Conservation (phyloP, 2,888 invertebrate genomes). For the Exephanes ischioxanthus region DNA sequence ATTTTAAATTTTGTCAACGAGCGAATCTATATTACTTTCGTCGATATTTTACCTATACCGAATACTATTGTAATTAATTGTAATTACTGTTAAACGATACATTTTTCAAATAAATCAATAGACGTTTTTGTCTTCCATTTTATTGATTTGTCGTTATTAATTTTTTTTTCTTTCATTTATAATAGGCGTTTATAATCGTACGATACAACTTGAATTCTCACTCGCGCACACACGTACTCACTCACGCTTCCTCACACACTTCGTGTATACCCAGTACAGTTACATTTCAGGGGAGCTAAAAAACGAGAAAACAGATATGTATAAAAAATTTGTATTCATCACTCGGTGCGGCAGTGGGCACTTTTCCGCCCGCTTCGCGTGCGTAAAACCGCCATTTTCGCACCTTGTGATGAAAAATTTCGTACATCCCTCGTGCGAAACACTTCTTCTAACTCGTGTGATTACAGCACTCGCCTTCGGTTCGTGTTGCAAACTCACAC, state of each 20-base stretch:
- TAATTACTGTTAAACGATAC: neutral
- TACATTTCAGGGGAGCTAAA: slow-evolving; percentile 6
- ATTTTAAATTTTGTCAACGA: slow-evolving; percentile 37
- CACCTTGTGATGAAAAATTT: too few species aligned
- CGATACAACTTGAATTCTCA: slow-evolving; percentile 33
- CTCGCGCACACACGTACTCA: slow-evolving; percentile 3
- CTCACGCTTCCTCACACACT: neutral
- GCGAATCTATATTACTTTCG: neutral
- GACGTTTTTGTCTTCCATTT: slow-evolving; percentile 31
- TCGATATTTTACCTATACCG: slow-evolving; percentile 1
- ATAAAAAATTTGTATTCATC: neutral
- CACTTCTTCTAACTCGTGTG: too few species aligned
- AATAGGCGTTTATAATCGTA: slow-evolving; percentile 41
- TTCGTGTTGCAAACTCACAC: too few species aligned
- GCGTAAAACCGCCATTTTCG: too few species aligned
- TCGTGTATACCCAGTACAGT: neutral
- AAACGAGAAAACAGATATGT: slow-evolving; percentile 6
- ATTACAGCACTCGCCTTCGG: too few species aligned
- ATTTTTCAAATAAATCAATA: neutral
- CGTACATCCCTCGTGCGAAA: too few species aligned
- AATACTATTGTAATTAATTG: neutral
- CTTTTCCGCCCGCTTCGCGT: too few species aligned
- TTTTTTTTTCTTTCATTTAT: slow-evolving; percentile 18
- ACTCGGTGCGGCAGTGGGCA: too few species aligned
- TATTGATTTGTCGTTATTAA: slow-evolving; percentile 43